Evolutionary conservation across 2,113 vertebrate genomes (phyloP), one percentile per base, ranked within the genome.

Genomic region (Tapirus terrestris): DNA sequence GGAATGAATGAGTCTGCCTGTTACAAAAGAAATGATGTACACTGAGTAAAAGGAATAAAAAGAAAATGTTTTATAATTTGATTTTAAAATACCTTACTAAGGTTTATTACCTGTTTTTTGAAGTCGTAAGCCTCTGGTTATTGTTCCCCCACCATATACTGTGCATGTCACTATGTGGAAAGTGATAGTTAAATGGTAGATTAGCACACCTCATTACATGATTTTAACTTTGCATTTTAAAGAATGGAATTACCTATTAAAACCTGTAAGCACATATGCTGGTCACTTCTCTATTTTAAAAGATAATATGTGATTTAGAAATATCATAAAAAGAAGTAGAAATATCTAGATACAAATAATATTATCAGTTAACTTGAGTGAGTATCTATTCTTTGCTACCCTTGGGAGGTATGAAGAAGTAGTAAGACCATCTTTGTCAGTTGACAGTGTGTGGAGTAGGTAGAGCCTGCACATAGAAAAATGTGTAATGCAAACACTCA

Each of bases 181-280:
- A 83, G 29, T 91, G 43, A 45, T 83, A 36, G 76, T 72, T 88
- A 91, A 85, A 68, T 68, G 29, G 39, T 96, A 68, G 86, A 76
- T 82, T 85, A 39, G 31, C 39, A 51, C 5, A 73, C 23, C 61
- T 96, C 81, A 39, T 96, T 73, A 87, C 14, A 12, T 43, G n/a
- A 75, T 79, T 72, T 33, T 79, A 92, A 83, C 51, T 68, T 91
- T 73, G 53, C 20, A 39, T 87, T 72, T 31, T 23, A 36, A 63
- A 96, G 85, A 80, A 39, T 94, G 12, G 9, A 70, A 53, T 93
- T 92, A 61, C 51, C 88, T 93, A 83, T 53, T 67, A 87, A 93
- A 95, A 60, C n/a, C 23, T 92, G 33, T 87, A 61, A 79, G 29
- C n/a, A 87, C 56, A 21, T 79, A 45, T 17, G 3, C 17, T 76